Base-by-base conservation (phyloP, 2,797 vertebrate species). In the Zenarchopterus dispar region DNA sequence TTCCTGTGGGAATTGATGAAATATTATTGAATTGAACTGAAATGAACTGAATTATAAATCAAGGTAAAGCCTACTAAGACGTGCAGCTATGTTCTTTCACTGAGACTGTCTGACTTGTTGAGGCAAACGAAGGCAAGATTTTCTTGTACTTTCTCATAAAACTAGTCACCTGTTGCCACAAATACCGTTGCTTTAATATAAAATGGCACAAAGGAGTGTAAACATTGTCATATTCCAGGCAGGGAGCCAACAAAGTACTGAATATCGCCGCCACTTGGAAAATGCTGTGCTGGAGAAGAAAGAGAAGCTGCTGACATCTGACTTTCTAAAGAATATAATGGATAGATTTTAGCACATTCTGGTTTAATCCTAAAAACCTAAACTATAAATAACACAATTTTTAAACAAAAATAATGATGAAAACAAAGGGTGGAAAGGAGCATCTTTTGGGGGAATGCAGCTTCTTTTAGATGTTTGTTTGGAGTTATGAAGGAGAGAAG, bases 141-240 rank as follows among this genome's bases (percentile, higher is more conserved):
- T 10, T 43, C 43, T 64, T 18, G 52, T 31, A 58, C 50, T 43
- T 55, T 33, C 26, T 56, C 8, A 46, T 61, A 39, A 73, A 72
- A 66, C 8, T 23, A 54, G 44, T 55, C 59, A 61, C 50, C 15
- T 11, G 23, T 3, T 57, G 58, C 17, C 47, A 51, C 22, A 73
- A 23, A 33, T 6, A 15, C 7, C 0, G 13, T 45, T 16, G 18
- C 63, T 68, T 66, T 56, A 43, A 71, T 63, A 60, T 56, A 18
- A 64, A 63, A 58, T 26, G 41, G 8, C n/a, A 43, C 45, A 22
- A 70, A 21, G 52, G 42, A 55, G 69, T 66, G 71, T 67, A 70
- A 73, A 79, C 54, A 65, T 54, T n/a, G 56, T 71, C 4, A 45
- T 53, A 41, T 64, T 80, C 63, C 67, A 72, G 73, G 66, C 69